phyloP scores from a whole-genome alignment of 2,113 vertebrate genomes.

The Xyliphius kryptos region DNA sequence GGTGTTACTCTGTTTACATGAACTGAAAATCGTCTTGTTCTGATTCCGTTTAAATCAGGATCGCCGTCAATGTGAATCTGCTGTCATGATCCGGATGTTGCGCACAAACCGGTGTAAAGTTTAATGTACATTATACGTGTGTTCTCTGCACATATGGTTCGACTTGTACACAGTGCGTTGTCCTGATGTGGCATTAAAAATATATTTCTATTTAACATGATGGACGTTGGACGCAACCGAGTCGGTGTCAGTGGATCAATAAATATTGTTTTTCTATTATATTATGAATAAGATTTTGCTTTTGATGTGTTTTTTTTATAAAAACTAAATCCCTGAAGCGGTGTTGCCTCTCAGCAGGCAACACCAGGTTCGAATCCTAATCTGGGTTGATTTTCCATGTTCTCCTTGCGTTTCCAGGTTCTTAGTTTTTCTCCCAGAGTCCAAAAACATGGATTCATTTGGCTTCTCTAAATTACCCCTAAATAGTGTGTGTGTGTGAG shows the following conservation, averaged over 20 bases:
- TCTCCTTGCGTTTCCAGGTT: too few relatives aligned
- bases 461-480: not conserved
- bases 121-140: constrained; percentile 38
- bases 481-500: too few relatives aligned
- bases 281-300: not conserved
- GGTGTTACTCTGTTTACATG: constrained; percentile 13
- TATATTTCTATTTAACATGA: constrained; percentile 60
- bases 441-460: not conserved
- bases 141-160: constrained; percentile 46
- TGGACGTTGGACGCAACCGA: constrained; percentile 38
- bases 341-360: too few relatives aligned
- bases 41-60: too few relatives aligned
- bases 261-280: constrained; percentile 49
- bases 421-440: too few relatives aligned
- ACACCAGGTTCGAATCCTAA: too few relatives aligned
- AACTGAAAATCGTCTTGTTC: too few relatives aligned
- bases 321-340: too few relatives aligned
- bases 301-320: too few relatives aligned
- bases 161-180: constrained; percentile 36
- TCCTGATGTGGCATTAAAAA: constrained; percentile 55
- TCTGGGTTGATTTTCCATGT: too few relatives aligned
- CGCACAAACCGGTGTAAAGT: constrained; percentile 44
- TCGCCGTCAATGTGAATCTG: too few relatives aligned
- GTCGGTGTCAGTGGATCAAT: constrained; percentile 48
- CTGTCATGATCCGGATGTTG: too few relatives aligned